These are phyloP conservation scores for Neofelis nebulosa DNA, from an alignment of 2,113 vertebrate genomes.

Conservation along the genomic window DNA sequence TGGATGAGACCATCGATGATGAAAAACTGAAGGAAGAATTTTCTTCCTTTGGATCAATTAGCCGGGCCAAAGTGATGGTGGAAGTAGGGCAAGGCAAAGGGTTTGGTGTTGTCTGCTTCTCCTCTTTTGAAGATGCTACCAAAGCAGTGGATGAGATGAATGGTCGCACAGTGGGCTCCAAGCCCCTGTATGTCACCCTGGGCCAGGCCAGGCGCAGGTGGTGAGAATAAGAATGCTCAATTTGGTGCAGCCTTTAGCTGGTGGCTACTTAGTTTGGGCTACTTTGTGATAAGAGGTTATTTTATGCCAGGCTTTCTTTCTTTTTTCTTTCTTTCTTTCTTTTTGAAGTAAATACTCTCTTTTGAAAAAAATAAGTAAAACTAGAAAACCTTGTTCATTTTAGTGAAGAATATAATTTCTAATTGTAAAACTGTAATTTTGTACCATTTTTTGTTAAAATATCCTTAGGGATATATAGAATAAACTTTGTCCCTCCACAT, in stretches of 20 bases:
- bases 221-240: slow-evolving; percentile 23
- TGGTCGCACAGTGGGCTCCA: slow-evolving; percentile 95
- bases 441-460: slow-evolving; percentile 68
- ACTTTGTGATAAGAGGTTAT: slow-evolving; percentile 69
- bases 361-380: slow-evolving; percentile 11
- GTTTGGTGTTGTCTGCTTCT: slow-evolving; percentile 98
- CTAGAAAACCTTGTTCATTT: slow-evolving; percentile 59
- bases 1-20: slow-evolving; percentile 97
- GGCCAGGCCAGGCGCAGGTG: slow-evolving; percentile 66
- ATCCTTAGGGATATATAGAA: slow-evolving; percentile 48
- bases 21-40: slow-evolving; percentile 98
- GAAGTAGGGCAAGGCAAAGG: slow-evolving; percentile 97
- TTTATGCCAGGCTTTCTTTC: slow-evolving; percentile 33
- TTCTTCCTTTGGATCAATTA: slow-evolving; percentile 96
- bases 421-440: slow-evolving; percentile 68
- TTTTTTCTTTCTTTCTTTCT: not conserved
- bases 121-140: slow-evolving; percentile 97
- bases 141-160: slow-evolving; percentile 99
- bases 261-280: slow-evolving; percentile 62
- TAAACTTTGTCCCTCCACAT: slow-evolving; percentile 30
- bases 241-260: slow-evolving; percentile 62
- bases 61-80: slow-evolving; percentile 97
- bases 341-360: slow-evolving; percentile 50
- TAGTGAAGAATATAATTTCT: slow-evolving; percentile 57
- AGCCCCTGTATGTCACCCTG: slow-evolving; percentile 93